Conservation (phyloP, 2,113 vertebrate genomes). For the Syngnathus typhle region DNA sequence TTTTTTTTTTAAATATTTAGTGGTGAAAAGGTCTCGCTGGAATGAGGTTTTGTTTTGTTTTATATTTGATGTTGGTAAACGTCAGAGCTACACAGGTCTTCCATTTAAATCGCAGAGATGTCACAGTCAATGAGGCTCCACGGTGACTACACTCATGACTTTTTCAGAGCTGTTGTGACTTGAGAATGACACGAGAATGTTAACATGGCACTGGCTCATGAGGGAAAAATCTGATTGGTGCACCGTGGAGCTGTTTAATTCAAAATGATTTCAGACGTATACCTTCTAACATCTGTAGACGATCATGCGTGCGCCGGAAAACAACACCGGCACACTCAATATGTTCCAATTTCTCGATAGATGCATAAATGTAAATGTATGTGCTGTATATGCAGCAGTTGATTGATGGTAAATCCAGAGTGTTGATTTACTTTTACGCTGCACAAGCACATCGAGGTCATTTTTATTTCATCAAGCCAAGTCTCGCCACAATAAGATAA, state of each 20-base stretch:
- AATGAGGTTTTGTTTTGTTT: constrained; percentile 66
- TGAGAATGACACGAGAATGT: constrained; percentile 29
- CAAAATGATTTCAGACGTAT: constrained; percentile 9
- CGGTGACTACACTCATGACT: constrained; percentile 34
- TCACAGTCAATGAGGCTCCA: constrained; percentile 58
- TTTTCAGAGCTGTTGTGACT: constrained; percentile 34
- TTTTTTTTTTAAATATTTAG: constrained; percentile 63
- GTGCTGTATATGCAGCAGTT: background rate
- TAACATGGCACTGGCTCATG: constrained; percentile 43
- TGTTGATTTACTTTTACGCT: background rate
- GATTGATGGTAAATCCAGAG: background rate
- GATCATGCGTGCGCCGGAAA: background rate
- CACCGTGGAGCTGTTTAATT: constrained; percentile 42
- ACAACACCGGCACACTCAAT: background rate
- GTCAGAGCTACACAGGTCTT: constrained; percentile 61
- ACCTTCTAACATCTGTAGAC: constrained; percentile 14
- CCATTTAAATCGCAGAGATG: constrained; percentile 66
- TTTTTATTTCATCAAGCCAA: background rate
- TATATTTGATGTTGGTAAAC: constrained; percentile 68
- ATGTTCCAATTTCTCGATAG: background rate
- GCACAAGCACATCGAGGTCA: too few relatives aligned
- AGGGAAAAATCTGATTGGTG: constrained; percentile 33
- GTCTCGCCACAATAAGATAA: background rate
- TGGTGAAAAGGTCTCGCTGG: constrained; percentile 51
- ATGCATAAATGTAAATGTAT: background rate